Conservation (phyloP, 2,888 invertebrate genomes). For the Troides oblongomaculatus region DNA sequence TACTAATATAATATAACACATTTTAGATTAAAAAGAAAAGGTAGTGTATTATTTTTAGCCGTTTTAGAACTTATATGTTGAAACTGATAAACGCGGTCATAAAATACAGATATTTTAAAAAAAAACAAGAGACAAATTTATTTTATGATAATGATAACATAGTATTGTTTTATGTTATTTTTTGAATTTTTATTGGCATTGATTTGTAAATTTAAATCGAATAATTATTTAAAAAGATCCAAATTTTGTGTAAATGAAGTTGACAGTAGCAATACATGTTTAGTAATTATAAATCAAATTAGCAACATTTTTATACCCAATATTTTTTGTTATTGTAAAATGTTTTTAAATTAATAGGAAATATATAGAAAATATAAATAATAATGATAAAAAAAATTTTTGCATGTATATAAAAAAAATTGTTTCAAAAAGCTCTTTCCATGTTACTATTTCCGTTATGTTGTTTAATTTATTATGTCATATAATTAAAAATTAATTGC, state of each 20-base stretch:
- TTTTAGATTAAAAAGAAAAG: too few relatives aligned
- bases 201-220: neutral
- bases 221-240: neutral
- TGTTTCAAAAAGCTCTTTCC: neutral
- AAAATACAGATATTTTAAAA: neutral
- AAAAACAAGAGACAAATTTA: neutral
- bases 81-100: neutral
- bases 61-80: neutral
- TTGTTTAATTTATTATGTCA: constrained; percentile 6
- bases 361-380: neutral
- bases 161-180: neutral
- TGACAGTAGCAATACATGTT: neutral
- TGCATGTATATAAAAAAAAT: neutral
- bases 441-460: constrained; percentile 11
- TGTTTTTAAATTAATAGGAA: neutral
- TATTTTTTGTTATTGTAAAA: neutral
- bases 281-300: neutral
- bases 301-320: neutral
- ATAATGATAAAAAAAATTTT: neutral
- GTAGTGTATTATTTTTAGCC: too few relatives aligned
- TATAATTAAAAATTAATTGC: neutral
- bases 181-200: neutral
- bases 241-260: neutral
- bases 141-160: neutral
- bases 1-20: too few relatives aligned